A percentile compares a stretch with the other conserved stretches of the same genome.
Evolutionary conservation across 2,888 invertebrate species (phyloP).

Genomic region (Synanthedon myopaeformis): DNA sequence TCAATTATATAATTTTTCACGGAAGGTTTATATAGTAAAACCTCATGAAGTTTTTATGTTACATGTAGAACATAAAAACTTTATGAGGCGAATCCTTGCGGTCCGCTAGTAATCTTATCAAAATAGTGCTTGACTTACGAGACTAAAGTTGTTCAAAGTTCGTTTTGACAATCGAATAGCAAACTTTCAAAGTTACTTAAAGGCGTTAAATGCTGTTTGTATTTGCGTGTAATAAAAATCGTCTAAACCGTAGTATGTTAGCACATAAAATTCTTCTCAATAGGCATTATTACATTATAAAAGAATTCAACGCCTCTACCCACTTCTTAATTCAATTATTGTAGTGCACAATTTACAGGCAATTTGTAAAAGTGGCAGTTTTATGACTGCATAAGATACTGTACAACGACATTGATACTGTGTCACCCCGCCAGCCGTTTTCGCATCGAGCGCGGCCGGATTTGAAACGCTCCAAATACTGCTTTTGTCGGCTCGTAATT

Average conservation of each 20-base stretch:
- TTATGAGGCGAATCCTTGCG: too few relatives aligned
- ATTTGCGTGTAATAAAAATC: background rate
- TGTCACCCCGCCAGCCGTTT: constrained; percentile 12
- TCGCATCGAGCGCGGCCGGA: constrained; percentile 33
- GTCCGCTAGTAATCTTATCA: too few relatives aligned
- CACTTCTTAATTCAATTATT: background rate
- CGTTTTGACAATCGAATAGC: too few relatives aligned
- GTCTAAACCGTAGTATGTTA: background rate
- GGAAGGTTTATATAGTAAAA: too few relatives aligned
- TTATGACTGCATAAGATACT: constrained; percentile 23
- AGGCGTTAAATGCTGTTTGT: too few relatives aligned
- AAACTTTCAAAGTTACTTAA: too few relatives aligned
- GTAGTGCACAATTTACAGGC: constrained; percentile 37
- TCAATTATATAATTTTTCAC: too few relatives aligned
- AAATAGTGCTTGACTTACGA: too few relatives aligned
- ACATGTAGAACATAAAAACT: too few relatives aligned
- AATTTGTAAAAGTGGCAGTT: constrained; percentile 54
- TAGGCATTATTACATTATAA: background rate
- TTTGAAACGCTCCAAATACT: constrained; percentile 40
- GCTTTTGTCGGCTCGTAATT: constrained; percentile 27
- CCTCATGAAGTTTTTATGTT: too few relatives aligned
- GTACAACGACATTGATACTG: background rate
- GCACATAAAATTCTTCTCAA: background rate
- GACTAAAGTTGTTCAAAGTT: too few relatives aligned
- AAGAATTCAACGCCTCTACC: background rate